Evolutionary conservation across 53 echinoderm and acorn worm species (phyloP), one percentile per base, ranked within the genome.

Genomic region (Mesocentrotus franciscanus): DNA sequence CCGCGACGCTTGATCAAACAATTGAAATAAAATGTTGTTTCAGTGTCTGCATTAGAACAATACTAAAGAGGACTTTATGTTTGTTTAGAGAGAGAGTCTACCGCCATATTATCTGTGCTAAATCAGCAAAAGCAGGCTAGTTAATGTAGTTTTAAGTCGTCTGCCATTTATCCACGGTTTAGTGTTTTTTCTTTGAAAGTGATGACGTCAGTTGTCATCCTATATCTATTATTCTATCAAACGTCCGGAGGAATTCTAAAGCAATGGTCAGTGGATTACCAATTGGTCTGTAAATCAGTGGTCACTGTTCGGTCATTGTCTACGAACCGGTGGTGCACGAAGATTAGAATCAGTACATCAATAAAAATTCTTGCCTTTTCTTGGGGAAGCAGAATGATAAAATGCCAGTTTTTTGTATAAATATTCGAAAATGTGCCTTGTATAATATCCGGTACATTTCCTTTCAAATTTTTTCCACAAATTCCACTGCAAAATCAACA

Each of bases 131-230:
- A 81, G 8, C 20, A 36, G 81, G 81, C 42, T 39, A 81, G 36
- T 42, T 81, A 81, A 81, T 81, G 81, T 81, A 81, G 42, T 81
- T 81, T 81, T 81, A 81, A 81, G 81, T 81, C 33, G 81, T 42
- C 39, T 39, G 81, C 42, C 81, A 81, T 39, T 39, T 81, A 78
- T 42, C 42, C 81, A 81, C 18, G 81, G 42, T 36, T 36, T 81
- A 33, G 81, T 17, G 36, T 81, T 42, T 36, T 42, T 81, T 36
- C 81, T 81, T 81, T 9, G 29, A 81, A 17, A 33, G 81, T 42
- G 34, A 81, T 81, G 81, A 81, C 81, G 81, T 81, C 81, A 42
- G 39, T 20, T 39, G 81, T 81, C 42, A 39, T 81, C 42, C 18
- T 39, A 3, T 81, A 81, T 81, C 42, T 81, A 8, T 81, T 81